These are phyloP conservation scores for Eumacrocentrus americanus DNA, from an alignment of 2,888 invertebrate genomes.

Conservation along the genomic window DNA sequence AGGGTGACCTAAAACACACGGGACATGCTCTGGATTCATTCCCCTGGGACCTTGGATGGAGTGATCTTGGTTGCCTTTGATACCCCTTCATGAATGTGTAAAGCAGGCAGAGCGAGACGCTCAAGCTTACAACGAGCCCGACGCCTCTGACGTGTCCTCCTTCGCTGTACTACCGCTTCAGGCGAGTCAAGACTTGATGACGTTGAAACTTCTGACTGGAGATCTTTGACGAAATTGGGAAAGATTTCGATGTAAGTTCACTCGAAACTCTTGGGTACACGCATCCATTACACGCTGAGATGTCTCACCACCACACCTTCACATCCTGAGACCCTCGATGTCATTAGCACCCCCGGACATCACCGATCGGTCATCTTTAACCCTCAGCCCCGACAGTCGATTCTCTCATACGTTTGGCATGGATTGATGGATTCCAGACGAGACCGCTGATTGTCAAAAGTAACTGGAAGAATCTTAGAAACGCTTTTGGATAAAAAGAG, in stretches of 20 bases:
- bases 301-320: slow-evolving; percentile 17
- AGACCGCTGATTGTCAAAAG: slow-evolving; percentile 6
- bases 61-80: slow-evolving; percentile 56
- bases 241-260: too few relatives aligned
- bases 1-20: slow-evolving; percentile 58
- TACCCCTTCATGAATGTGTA: slow-evolving; percentile 58
- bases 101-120: slow-evolving; percentile 39
- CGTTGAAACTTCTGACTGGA: background rate
- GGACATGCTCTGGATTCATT: slow-evolving; percentile 48
- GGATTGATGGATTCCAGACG: slow-evolving; percentile 42
- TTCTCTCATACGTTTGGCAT: slow-evolving; percentile 28
- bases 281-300: slow-evolving; percentile 24
- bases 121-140: background rate
- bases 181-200: background rate
- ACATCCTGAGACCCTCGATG: slow-evolving; percentile 19
- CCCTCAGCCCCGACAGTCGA: slow-evolving; percentile 46
- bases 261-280: slow-evolving; percentile 8
- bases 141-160: slow-evolving; percentile 5
- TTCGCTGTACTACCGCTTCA: slow-evolving; percentile 5
- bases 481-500: slow-evolving; percentile 6
- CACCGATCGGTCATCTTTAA: slow-evolving; percentile 53
- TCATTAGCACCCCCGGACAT: slow-evolving; percentile 47
- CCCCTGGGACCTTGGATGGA: slow-evolving; percentile 43
- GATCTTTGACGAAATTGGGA: too few relatives aligned
- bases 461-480: slow-evolving; percentile 8